Evolutionary conservation across 2,797 vertebrate genomes (phyloP).

Genomic region (Coracias cyanogaster): DNA sequence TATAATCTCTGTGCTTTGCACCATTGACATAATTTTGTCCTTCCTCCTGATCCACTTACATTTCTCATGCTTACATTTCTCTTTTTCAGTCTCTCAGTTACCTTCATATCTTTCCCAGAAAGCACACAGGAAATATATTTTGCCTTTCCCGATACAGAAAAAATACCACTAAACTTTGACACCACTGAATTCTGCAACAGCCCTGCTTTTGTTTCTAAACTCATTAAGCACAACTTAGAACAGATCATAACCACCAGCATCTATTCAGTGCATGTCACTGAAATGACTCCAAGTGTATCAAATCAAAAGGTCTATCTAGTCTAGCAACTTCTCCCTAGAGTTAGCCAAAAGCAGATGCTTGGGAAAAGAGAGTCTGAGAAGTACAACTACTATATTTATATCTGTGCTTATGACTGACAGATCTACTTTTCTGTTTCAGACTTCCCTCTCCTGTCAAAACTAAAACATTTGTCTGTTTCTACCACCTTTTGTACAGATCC

Average conservation of each 20-base stretch:
- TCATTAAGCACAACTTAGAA: not conserved
- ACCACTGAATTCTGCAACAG: not conserved
- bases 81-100: not conserved
- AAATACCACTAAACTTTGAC: fast-evolving
- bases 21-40: not conserved
- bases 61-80: not conserved
- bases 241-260: not conserved
- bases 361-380: not conserved
- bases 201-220: not conserved
- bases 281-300: not conserved
- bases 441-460: not conserved
- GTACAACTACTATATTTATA: not conserved
- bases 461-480: not conserved
- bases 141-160: not conserved
- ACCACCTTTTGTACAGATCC: not conserved
- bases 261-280: not conserved
- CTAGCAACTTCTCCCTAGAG: not conserved
- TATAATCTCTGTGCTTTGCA: not conserved
- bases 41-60: not conserved
- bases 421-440: not conserved
- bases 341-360: not conserved
- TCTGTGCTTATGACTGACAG: not conserved
- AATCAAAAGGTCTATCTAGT: not conserved
- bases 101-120: not conserved
- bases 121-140: not conserved